Evolutionary conservation across 2,888 invertebrate species (phyloP).

Genomic region (Conomelus anceps): DNA sequence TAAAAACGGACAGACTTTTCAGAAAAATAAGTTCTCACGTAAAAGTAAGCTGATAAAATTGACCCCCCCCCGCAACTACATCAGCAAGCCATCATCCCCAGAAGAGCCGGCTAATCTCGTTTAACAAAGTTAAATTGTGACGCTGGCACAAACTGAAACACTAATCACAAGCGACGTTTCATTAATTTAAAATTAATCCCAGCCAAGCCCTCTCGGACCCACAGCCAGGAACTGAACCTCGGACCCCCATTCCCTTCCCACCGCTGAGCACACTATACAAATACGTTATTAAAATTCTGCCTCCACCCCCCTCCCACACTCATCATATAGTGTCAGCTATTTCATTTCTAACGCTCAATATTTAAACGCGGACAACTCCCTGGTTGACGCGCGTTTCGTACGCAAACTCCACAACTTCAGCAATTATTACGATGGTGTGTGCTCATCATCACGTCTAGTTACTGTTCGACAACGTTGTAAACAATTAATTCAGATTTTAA

Average conservation of each 20-base stretch:
- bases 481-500: not conserved
- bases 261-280: not conserved
- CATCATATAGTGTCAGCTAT: not conserved
- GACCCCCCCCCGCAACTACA: not conserved
- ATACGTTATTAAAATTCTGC: not conserved
- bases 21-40: not conserved
- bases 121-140: not conserved
- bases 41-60: not conserved
- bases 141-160: not conserved
- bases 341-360: not conserved
- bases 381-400: not conserved
- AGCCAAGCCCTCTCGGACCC: not conserved
- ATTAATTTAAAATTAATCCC: not conserved
- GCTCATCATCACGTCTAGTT: not conserved
- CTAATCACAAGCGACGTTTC: not conserved
- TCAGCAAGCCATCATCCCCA: not conserved
- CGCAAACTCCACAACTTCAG: not conserved
- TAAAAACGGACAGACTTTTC: not conserved
- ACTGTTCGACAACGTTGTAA: not conserved
- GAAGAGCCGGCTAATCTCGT: not conserved
- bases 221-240: not conserved
- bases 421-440: not conserved
- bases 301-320: not conserved
- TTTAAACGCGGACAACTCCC: not conserved
- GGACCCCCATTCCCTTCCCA: not conserved